Evolutionary conservation across 1,140 invertebrate species (phyloP), one percentile per base, ranked within the genome.

Genomic region (Branchinecta lindahli): DNA sequence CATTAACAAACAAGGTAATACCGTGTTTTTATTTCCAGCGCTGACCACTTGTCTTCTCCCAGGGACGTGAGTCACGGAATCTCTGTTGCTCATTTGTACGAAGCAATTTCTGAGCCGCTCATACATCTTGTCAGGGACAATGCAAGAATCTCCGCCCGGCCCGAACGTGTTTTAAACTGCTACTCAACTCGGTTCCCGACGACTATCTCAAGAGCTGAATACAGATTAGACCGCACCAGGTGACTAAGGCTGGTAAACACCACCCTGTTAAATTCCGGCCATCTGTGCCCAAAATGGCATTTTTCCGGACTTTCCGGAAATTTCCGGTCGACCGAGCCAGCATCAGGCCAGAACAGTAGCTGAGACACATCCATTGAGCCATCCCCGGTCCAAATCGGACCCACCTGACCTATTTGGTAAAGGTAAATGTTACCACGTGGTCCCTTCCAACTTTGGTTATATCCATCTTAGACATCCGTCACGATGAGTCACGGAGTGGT

Each of bases 341-440:
- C 12, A 12, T 6, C 52, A 15, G 12, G 12, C 2, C 1, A 15
- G 18, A 61, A 12, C 12, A 61, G 12, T 20, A 61, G 18, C 18
- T 6, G 52, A 61, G 52, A 61, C 18, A 61, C 52, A 61, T 61
- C 18, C 18, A 61, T 61, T 61, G 52, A 61, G 52, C 52, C 52
- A 61, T 61, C 52, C 18, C 6, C 52, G 12, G 18, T 61, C 52
- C 52, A 61, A 61, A 61, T 61, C 18, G 52, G 52, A 61, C 52
- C 52, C 52, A 61, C 52, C 52, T 61, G 52, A 15, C 52, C 52
- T 61, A 61, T 61, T 61, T 61, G 52, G 52, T 61, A 61, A 61
- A 61, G 52, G 52, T 61, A 61, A 61, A 61, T 61, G 52, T 20
- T 61, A 61, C 52, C 52, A 61, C 52, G 52, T 61, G 52, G 52